phyloP scores from a whole-genome alignment of 2,888 invertebrate species.

The Notodonta ziczac region DNA sequence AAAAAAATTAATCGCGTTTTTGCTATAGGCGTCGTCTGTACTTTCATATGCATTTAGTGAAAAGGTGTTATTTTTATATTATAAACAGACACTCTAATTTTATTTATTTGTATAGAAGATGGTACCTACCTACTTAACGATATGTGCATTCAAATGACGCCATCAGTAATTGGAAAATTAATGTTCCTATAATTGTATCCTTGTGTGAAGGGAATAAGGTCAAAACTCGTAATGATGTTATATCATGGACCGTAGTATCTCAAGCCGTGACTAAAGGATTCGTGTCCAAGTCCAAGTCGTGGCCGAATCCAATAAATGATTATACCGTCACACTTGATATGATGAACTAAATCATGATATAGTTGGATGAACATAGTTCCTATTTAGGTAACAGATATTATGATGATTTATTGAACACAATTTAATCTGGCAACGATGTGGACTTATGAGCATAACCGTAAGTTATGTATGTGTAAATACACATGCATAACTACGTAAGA shows the following conservation, averaged over 20 bases:
- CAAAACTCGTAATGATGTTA: not conserved
- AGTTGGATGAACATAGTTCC: slow-evolving; percentile 5
- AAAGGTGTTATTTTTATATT: too few relatives aligned
- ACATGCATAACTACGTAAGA: too few relatives aligned
- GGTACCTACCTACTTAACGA: too few relatives aligned
- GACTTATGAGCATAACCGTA: too few relatives aligned
- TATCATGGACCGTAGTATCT: not conserved
- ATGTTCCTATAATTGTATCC: not conserved
- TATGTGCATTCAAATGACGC: too few relatives aligned
- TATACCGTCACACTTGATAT: slow-evolving; percentile 27
- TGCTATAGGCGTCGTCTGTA: too few relatives aligned
- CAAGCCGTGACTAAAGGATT: slow-evolving; percentile 19
- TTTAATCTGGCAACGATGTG: not conserved
- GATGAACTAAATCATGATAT: not conserved
- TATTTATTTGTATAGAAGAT: too few relatives aligned
- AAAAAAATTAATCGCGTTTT: too few relatives aligned
- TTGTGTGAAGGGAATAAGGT: not conserved
- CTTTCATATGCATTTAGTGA: too few relatives aligned
- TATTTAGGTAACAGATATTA: not conserved
- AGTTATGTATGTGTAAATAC: too few relatives aligned
- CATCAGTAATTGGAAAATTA: too few relatives aligned
- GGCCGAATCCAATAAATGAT: slow-evolving; percentile 17
- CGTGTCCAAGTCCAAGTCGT: slow-evolving; percentile 11
- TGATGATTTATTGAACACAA: slow-evolving; percentile 1
- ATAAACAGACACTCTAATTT: too few relatives aligned